phyloP scores from a whole-genome alignment of 2,888 invertebrate genomes.

The Orthosia gracilis region DNA sequence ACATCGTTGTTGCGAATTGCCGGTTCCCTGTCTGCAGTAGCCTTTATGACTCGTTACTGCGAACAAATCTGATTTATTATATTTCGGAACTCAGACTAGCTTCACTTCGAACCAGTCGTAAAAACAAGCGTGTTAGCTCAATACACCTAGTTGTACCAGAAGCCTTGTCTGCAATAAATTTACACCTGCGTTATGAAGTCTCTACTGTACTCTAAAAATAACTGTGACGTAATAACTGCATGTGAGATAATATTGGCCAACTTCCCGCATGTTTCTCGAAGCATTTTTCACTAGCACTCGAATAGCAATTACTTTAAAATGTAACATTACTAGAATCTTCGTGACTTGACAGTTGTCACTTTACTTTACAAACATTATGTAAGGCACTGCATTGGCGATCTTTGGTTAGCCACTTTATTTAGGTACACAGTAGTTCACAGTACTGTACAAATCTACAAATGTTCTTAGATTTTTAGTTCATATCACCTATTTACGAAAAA shows the following conservation, averaged over 20 bases:
- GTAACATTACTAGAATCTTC: constrained; percentile 27
- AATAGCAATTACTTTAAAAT: constrained; percentile 51
- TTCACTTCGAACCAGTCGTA: neutral
- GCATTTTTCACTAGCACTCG: constrained; percentile 34
- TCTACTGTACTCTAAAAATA: constrained; percentile 14
- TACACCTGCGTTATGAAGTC: constrained; percentile 1
- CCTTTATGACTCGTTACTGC: too few species aligned
- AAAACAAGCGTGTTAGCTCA: neutral
- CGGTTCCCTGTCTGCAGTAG: too few species aligned
- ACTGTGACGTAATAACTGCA: constrained; percentile 11
- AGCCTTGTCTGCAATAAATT: neutral
- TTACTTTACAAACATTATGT: constrained; percentile 38
- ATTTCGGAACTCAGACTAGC: neutral
- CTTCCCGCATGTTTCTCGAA: constrained; percentile 21
- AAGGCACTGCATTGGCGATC: constrained; percentile 16
- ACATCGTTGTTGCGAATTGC: too few species aligned
- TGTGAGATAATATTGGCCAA: constrained; percentile 5
- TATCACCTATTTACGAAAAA: neutral
- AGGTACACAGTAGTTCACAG: neutral
- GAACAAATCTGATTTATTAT: neutral
- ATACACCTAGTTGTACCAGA: neutral
- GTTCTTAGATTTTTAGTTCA: neutral
- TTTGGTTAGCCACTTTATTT: constrained; percentile 1
- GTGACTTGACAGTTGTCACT: constrained; percentile 35
- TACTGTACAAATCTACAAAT: neutral